Evolutionary conservation across 2,797 vertebrate species (phyloP), one percentile per base, ranked within the genome.

Genomic region (Ctenosaura bakeri): DNA sequence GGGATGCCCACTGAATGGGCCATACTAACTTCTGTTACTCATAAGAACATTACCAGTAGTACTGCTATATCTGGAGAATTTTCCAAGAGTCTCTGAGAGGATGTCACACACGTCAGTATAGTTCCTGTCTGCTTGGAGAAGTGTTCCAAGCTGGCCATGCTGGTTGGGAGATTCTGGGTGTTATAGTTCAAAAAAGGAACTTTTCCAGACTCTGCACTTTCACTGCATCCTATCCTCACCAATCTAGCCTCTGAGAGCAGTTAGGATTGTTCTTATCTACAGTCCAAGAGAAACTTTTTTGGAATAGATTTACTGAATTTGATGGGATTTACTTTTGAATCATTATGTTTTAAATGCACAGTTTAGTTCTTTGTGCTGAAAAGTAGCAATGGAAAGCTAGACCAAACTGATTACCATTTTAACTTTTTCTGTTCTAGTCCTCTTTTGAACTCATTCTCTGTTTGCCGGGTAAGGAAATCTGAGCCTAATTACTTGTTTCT

Each of bases 331-430:
- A 64, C 59, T 78, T 89, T 12, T 32, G 20, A 73, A 14, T 86
- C 62, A 46, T 26, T 24, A 71, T 5, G 69, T 4, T 79, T 24
- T 87, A 73, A 66, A 83, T 87, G 35, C 76, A 86, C 26, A 59
- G 32, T 92, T 83, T 94, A 92, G 50, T 85, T 86, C 84, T 94
- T 90, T 80, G 85, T 93, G 90, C 66, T 92, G 82, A 87, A 77
- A 77, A 42, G 7, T 29, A 88, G 78, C 92, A 92, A 89, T 87
- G 56, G 87, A 92, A 81, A 86, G 13, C 85, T 92, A 86, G 50
- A 91, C 89, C 52, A 2, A 87, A 88, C 90, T 86, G 4, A 0
- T 82, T 59, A 0, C 0, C 56, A 91, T 73, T 66, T 91, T 92
- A 89, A 29, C 77, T 94, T 56, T 1, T 13, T 52, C 76, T 85